phyloP scores from a whole-genome alignment of 2,888 invertebrate species.

The Heliothis peltigera region DNA sequence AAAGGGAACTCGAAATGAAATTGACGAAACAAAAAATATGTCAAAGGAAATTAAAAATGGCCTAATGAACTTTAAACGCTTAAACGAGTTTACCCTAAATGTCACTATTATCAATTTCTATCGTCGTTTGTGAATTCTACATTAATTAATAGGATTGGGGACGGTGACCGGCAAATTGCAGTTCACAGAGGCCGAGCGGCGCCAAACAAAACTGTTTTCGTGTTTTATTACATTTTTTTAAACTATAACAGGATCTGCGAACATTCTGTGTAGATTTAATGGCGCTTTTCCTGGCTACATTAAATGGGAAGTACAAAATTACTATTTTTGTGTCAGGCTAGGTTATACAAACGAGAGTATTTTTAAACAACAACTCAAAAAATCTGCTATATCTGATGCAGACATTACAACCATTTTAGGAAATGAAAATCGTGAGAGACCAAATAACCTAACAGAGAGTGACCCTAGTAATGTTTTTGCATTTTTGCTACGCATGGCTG shows the following conservation, averaged over 20 bases:
- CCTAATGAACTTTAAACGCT: conserved; percentile 47
- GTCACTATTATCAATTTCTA: conserved; percentile 53
- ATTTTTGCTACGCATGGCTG: conserved; percentile 23
- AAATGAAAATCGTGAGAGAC: conserved; percentile 27
- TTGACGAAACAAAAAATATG: conserved; percentile 8
- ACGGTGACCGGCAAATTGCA: conserved; percentile 43
- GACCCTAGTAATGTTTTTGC: conserved; percentile 13
- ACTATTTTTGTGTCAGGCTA: conserved; percentile 5
- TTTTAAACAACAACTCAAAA: background rate
- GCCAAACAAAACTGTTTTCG: conserved; percentile 43
- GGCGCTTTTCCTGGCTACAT: conserved; percentile 30
- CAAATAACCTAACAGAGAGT: conserved; percentile 17
- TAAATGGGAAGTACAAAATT: conserved; percentile 26
- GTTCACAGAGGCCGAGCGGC: conserved; percentile 39
- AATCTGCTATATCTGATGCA: background rate
- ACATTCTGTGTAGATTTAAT: conserved; percentile 32
- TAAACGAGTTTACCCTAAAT: conserved; percentile 53
- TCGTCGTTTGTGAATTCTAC: conserved; percentile 52
- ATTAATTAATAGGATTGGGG: conserved; percentile 56
- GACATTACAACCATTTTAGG: conserved; percentile 12
- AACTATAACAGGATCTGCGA: conserved; percentile 36
- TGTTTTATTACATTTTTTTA: conserved; percentile 35
- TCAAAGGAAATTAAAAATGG: conserved; percentile 26
- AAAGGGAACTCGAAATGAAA: conserved; percentile 4
- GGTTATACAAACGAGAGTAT: conserved; percentile 10